Evolutionary conservation across 37 sponge, comb jelly and placozoan genomes (phyloP).

Genomic region (Crambe crambe): DNA sequence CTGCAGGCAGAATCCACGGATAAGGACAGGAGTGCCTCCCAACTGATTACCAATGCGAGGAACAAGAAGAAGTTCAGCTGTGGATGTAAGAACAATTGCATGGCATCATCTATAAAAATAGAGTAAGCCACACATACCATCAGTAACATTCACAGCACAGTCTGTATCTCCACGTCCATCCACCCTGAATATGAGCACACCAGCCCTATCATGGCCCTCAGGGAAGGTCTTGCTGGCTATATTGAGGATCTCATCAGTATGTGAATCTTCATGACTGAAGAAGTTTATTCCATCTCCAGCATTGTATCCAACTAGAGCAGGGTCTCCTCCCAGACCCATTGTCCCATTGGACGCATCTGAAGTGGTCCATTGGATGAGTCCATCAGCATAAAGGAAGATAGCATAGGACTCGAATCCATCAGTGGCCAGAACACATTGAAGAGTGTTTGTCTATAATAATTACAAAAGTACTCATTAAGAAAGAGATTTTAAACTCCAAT

Average conservation of each 20-base stretch:
- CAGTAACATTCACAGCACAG: not conserved
- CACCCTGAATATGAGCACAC: not conserved
- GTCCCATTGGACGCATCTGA: not conserved
- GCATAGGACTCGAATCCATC: not conserved
- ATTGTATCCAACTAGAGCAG: constrained; percentile 1
- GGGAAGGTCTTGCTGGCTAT: not conserved
- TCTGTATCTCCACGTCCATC: not conserved
- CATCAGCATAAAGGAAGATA: too few relatives aligned
- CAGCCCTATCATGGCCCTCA: not conserved
- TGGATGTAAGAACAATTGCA: too few relatives aligned
- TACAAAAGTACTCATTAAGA: too few relatives aligned
- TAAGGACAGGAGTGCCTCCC: constrained; percentile 2
- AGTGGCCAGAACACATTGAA: not conserved
- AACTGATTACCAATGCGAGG: not conserved
- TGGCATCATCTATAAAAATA: too few relatives aligned
- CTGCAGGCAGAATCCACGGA: not conserved
- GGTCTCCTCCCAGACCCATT: too few relatives aligned
- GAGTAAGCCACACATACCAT: too few relatives aligned
- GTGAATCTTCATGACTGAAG: constrained; percentile 1
- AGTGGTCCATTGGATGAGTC: not conserved
- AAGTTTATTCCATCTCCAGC: constrained; percentile 1
- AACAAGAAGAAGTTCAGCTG: too few relatives aligned
- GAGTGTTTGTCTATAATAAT: not conserved
- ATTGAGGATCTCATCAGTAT: not conserved
- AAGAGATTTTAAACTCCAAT: too few relatives aligned